Conservation (phyloP, 2,113 vertebrate species). For the Microcebus lehilahytsara region DNA sequence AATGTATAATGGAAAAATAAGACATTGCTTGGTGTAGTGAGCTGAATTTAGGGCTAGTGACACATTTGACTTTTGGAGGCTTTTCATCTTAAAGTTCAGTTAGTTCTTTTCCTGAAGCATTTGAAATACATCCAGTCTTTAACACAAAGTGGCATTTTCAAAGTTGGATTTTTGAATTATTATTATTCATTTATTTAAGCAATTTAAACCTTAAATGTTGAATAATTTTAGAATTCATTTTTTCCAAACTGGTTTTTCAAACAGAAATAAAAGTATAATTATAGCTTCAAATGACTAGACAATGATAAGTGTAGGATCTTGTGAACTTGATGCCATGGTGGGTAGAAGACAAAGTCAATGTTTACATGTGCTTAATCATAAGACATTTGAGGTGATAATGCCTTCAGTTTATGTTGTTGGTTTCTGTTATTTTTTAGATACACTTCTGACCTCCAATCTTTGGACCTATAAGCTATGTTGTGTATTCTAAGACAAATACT, state of each 20-base stretch:
- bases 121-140: not conserved
- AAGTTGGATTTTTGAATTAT: not conserved
- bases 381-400: too few relatives aligned
- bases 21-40: not conserved
- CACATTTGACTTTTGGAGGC: not conserved
- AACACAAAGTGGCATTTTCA: not conserved
- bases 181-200: not conserved
- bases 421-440: not conserved
- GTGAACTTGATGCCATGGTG: not conserved
- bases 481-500: not conserved
- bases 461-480: not conserved
- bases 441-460: not conserved
- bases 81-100: not conserved
- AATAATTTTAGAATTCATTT: not conserved
- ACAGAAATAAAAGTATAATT: not conserved
- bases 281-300: not conserved
- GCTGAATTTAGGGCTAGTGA: not conserved
- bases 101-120: not conserved
- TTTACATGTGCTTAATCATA: not conserved
- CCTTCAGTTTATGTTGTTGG: not conserved
- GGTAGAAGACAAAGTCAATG: not conserved
- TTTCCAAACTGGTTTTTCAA: not conserved
- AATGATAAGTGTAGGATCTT: not conserved
- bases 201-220: not conserved
- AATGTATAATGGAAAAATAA: not conserved